These are phyloP conservation scores for Platycnemis pennipes DNA, from an alignment of 2,888 invertebrate species.

Conservation along the genomic window DNA sequence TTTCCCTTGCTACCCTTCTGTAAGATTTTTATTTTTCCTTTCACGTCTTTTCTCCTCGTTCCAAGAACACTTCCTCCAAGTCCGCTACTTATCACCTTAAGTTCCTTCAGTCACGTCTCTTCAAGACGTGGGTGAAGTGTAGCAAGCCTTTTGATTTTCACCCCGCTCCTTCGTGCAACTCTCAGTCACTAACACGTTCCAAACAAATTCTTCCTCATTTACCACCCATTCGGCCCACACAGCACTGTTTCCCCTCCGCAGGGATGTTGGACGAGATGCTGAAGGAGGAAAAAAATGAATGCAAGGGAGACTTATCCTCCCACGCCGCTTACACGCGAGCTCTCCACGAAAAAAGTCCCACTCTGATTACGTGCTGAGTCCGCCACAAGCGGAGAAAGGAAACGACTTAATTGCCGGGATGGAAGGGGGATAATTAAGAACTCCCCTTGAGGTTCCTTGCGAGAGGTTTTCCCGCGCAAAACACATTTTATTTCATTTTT, in stretches of 20 bases:
- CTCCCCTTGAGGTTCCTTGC: conserved; percentile 49
- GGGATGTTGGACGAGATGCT: neutral
- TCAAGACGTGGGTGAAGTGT: neutral
- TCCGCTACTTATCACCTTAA: neutral
- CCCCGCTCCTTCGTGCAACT: neutral
- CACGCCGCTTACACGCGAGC: neutral
- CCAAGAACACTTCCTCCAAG: neutral
- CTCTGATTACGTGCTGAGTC: conserved; percentile 16
- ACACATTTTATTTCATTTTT: neutral
- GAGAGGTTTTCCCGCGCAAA: neutral
- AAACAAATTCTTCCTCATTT: neutral
- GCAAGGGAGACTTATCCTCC: neutral
- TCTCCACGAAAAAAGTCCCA: neutral
- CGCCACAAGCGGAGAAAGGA: conserved; percentile 20
- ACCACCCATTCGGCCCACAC: neutral
- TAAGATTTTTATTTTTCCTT: neutral
- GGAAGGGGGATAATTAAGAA: conserved; percentile 39
- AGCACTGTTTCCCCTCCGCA: neutral
- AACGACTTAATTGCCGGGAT: conserved; percentile 53
- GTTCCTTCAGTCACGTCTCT: neutral
- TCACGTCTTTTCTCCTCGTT: neutral
- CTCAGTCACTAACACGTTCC: neutral
- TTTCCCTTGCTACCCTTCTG: neutral
- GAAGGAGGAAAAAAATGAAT: neutral
- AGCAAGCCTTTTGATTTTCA: neutral